phyloP scores from a whole-genome alignment of 2,888 invertebrate species.

The Ptilodon capucinus region DNA sequence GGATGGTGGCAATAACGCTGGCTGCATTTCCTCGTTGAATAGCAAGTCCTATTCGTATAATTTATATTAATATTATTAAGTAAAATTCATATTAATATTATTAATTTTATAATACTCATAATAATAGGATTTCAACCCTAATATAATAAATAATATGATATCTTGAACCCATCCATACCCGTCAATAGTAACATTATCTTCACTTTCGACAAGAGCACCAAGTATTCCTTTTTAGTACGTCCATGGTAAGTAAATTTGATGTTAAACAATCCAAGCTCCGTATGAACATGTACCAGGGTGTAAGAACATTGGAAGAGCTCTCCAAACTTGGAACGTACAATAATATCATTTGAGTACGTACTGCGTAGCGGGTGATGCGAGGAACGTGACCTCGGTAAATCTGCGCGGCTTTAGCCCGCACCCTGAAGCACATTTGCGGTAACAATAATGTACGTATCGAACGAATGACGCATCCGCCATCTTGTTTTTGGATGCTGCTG shows the following conservation, averaged over 20 bases:
- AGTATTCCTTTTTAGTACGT: no score
- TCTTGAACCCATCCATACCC: background rate
- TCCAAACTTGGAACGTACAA: background rate
- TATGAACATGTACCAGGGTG: background rate
- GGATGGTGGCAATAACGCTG: no score
- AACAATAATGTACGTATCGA: conserved; percentile 8
- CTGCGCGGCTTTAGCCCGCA: conserved; percentile 19
- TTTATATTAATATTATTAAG: no score
- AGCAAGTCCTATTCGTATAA: no score
- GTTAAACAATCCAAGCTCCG: background rate
- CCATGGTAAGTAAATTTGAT: no score
- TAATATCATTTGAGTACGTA: conserved; percentile 5
- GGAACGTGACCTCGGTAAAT: conserved; percentile 23
- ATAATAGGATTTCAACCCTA: no score
- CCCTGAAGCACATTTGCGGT: conserved; percentile 11
- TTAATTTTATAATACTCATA: no score
- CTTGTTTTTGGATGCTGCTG: conserved; percentile 3
- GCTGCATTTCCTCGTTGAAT: no score
- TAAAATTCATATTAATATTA: no score
- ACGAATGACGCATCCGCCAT: conserved; percentile 2
- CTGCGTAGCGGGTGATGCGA: conserved; percentile 8
- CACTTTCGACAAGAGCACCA: background rate
- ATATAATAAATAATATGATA: background rate
- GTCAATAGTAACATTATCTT: background rate
- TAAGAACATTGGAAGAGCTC: background rate